A percentile compares a stretch with the other conserved stretches of the same genome.
Conservation (phyloP, 1,140 invertebrate genomes). For the Bursaphelenchus mucronatus region DNA sequence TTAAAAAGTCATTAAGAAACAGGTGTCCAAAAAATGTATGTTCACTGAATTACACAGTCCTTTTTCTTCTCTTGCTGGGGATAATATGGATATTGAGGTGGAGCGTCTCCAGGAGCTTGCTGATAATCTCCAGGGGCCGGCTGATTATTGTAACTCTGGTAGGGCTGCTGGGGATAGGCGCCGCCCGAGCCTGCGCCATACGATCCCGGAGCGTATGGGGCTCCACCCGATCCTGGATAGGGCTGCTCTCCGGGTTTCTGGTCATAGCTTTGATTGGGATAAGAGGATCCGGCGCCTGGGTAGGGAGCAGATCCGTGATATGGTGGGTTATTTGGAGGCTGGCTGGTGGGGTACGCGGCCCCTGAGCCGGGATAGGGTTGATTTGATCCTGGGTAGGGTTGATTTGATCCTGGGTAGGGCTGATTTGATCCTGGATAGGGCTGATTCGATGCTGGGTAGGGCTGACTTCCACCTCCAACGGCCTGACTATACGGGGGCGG, state of each 20-base stretch:
- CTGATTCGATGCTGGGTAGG: slow-evolving; percentile 1
- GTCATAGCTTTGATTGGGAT: no score
- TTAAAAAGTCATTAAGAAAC: no score
- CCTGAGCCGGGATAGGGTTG: slow-evolving; percentile 22
- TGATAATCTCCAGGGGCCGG: no score
- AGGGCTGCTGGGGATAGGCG: no score
- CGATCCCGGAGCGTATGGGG: no score
- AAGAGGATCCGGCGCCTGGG: no score
- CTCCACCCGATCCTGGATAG: no score
- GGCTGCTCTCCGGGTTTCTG: no score
- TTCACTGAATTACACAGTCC: slow-evolving; percentile 14
- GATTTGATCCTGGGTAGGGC: not conserved
- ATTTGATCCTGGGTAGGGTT: slow-evolving; percentile 17
- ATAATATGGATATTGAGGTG: slow-evolving; percentile 25
- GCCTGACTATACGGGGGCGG: slow-evolving; percentile 41
- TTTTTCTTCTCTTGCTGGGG: slow-evolving; percentile 31
- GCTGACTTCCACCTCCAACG: slow-evolving; percentile 9
- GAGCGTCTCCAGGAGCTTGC: not conserved
- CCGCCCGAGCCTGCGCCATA: no score
- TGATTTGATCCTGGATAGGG: not conserved
- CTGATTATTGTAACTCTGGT: no score
- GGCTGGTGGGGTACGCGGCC: not conserved
- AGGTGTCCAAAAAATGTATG: not conserved
- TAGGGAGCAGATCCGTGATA: no score
- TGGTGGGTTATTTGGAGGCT: no score